Percentiles rank a stretch among this genome's conserved stretches.
phyloP scores from a whole-genome alignment of 2,888 invertebrate species.

The Agonopterix heracliana region DNA sequence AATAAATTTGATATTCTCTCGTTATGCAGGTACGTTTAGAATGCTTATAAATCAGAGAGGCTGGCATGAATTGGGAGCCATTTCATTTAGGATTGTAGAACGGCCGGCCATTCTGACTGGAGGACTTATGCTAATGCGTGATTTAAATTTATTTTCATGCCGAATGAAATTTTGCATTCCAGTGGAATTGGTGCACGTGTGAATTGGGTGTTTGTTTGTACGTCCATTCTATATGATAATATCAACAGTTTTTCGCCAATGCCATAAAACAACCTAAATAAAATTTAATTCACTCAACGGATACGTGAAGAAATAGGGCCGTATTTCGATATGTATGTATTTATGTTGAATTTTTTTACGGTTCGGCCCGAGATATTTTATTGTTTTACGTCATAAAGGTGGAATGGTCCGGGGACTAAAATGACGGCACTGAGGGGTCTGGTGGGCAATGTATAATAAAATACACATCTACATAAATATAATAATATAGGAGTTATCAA shows the following conservation, averaged over 20 bases:
- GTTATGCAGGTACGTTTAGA: background rate
- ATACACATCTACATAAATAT: background rate
- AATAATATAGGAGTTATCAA: background rate
- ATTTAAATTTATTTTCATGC: conserved; percentile 32
- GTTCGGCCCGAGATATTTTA: background rate
- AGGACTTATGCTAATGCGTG: conserved; percentile 35
- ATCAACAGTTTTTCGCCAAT: too few species aligned
- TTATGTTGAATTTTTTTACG: too few species aligned
- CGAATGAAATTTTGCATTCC: conserved; percentile 11
- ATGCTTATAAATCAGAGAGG: conserved; percentile 4
- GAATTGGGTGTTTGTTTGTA: too few species aligned
- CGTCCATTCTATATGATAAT: too few species aligned
- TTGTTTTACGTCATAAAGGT: background rate
- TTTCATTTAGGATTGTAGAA: conserved; percentile 3
- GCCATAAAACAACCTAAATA: too few species aligned
- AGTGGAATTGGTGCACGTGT: too few species aligned
- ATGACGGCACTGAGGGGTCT: too few species aligned
- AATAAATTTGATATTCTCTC: background rate
- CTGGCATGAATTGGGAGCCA: conserved; percentile 1
- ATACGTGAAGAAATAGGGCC: too few species aligned
- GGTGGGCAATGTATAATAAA: background rate
- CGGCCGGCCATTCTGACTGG: conserved; percentile 2
- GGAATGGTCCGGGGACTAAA: background rate
- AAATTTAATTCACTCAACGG: too few species aligned
- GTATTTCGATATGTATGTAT: too few species aligned